A percentile compares a stretch with the other conserved stretches of the same genome.
These are phyloP conservation scores for Cuniculus paca DNA, from an alignment of 2,797 vertebrate species.

Conservation along the genomic window DNA sequence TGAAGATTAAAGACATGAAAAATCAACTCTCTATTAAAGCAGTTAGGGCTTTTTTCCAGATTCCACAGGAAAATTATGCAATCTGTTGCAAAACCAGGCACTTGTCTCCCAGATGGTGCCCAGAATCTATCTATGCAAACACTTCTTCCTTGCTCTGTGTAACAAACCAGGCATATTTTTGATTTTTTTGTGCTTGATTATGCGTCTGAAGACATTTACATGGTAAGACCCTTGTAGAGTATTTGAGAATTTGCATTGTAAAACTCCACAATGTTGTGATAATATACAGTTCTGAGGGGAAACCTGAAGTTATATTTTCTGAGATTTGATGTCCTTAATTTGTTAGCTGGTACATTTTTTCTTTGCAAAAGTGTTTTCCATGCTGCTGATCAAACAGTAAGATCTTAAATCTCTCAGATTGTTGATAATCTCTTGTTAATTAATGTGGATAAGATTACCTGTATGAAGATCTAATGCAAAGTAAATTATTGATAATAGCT, in stretches of 20 bases:
- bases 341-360: slow-evolving; percentile 55
- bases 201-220: slow-evolving; percentile 85
- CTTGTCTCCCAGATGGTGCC: slow-evolving; percentile 90
- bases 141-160: slow-evolving; percentile 83
- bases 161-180: slow-evolving; percentile 84
- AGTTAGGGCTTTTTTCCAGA: slow-evolving; percentile 89
- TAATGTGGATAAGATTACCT: slow-evolving; percentile 74
- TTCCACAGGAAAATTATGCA: slow-evolving; percentile 89
- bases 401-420: slow-evolving; percentile 51
- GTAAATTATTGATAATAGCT: slow-evolving; percentile 49
- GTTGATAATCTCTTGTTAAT: slow-evolving; percentile 73
- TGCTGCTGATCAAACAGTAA: slow-evolving; percentile 29
- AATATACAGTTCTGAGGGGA: slow-evolving; percentile 69
- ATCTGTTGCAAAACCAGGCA: slow-evolving; percentile 90
- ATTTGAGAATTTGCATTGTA: slow-evolving; percentile 79
- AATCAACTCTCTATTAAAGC: slow-evolving; percentile 90
- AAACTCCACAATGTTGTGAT: slow-evolving; percentile 72
- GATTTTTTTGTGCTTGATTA: slow-evolving; percentile 79
- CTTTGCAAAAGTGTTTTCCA: not conserved
- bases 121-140: slow-evolving; percentile 88
- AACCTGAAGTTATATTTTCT: slow-evolving; percentile 60
- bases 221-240: slow-evolving; percentile 54
- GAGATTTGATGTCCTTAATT: slow-evolving; percentile 41
- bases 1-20: slow-evolving; percentile 89
- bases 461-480: slow-evolving; percentile 69